Evolutionary conservation across 1,140 invertebrate species (phyloP).

Genomic region (Trichonephila clavata): DNA sequence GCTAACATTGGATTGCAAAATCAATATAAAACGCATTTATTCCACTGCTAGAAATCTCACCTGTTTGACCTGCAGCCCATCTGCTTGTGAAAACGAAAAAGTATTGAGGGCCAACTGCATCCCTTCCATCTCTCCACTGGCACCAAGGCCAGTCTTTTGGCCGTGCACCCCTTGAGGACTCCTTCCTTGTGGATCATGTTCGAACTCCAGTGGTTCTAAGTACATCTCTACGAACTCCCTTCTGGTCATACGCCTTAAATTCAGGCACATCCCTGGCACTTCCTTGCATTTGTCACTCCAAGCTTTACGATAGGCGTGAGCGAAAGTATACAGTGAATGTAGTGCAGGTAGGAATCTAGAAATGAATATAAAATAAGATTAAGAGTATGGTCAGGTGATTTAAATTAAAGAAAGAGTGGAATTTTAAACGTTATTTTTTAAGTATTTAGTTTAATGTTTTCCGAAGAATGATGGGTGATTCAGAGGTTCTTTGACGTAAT

Average conservation of each 20-base stretch:
- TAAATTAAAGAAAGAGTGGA: too few relatives aligned
- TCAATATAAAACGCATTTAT: too few relatives aligned
- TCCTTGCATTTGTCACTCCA: conserved; percentile 80
- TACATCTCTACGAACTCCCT: conserved; percentile 80
- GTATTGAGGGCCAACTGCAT: conserved; percentile 71
- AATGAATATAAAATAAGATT: conserved; percentile 56
- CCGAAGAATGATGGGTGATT: too few relatives aligned
- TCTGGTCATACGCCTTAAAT: conserved; percentile 79
- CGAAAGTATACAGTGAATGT: conserved; percentile 81
- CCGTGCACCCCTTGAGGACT: conserved; percentile 77
- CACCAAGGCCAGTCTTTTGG: conserved; percentile 48
- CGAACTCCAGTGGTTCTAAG: conserved; percentile 78
- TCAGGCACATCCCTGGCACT: conserved; percentile 79
- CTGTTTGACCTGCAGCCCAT: conserved; percentile 72
- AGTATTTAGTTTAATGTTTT: too few relatives aligned
- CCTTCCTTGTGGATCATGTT: conserved; percentile 77
- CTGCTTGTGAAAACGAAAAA: conserved; percentile 28
- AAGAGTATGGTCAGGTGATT: too few relatives aligned
- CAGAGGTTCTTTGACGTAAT: too few relatives aligned
- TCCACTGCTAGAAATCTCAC: neutral
- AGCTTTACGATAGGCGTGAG: conserved; percentile 80
- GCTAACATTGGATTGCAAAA: too few relatives aligned
- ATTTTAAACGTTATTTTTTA: too few relatives aligned
- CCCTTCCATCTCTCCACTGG: conserved; percentile 71
- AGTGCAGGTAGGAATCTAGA: conserved; percentile 81